Percentiles rank a stretch among this genome's conserved stretches.
phyloP scores from a whole-genome alignment of 2,797 vertebrate species.

The Ctenosaura bakeri region DNA sequence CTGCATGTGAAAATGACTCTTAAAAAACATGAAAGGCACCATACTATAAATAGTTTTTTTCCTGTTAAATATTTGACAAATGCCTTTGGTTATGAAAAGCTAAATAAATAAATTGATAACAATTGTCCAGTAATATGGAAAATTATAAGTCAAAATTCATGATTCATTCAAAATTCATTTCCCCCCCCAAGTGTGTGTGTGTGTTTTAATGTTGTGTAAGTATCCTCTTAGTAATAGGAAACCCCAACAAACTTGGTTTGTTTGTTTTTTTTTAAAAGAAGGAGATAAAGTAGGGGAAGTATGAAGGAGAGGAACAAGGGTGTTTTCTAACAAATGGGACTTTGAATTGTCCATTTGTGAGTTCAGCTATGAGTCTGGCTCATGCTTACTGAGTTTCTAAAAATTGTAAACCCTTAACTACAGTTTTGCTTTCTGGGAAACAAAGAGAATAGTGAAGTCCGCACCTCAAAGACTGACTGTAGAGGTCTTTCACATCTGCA shows the following conservation, averaged over 20 bases:
- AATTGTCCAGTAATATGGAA: not conserved
- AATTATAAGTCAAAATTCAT: not conserved
- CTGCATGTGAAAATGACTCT: not conserved
- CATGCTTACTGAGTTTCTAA: not conserved
- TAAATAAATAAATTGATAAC: not conserved
- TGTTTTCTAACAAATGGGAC: not conserved
- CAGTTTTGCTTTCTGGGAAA: not conserved
- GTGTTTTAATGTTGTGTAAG: not conserved
- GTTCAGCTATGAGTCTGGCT: not conserved
- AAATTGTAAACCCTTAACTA: not conserved
- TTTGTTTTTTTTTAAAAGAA: not conserved
- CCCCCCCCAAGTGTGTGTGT: not conserved
- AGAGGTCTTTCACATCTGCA: not conserved
- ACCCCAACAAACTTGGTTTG: not conserved
- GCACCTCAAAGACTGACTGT: not conserved
- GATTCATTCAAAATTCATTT: not conserved
- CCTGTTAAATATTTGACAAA: conserved; percentile 27
- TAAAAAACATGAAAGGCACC: not conserved
- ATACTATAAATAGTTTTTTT: not conserved
- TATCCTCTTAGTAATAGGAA: not conserved
- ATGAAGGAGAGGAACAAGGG: not conserved
- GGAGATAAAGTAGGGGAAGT: not conserved
- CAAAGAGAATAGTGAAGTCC: not conserved
- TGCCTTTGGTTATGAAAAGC: conserved; percentile 5
- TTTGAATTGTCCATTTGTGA: not conserved